Percentiles rank a stretch among this genome's conserved stretches.
phyloP scores from a whole-genome alignment of 2,797 vertebrate species.

The Chrysocyon brachyurus region DNA sequence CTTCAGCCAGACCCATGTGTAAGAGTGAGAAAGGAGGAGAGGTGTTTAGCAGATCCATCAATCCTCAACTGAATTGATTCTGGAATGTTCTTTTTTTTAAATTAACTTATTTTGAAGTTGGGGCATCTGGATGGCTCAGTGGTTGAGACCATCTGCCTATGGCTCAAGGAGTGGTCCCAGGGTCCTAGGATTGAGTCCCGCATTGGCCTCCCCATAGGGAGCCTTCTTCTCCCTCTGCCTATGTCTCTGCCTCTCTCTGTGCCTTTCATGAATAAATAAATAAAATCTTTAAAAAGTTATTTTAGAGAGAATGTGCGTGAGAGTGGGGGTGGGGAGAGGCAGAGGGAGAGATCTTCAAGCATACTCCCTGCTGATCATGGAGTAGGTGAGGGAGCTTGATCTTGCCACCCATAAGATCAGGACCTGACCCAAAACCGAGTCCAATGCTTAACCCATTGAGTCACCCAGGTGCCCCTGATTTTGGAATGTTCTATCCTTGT shows the following conservation, averaged over 20 bases:
- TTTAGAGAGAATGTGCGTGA: neutral
- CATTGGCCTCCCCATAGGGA: too few species aligned
- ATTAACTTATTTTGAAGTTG: neutral
- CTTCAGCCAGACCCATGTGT: accelerated
- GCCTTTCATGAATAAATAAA: too few species aligned
- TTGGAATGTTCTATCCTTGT: neutral
- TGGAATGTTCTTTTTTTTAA: neutral
- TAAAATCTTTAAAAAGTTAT: too few species aligned
- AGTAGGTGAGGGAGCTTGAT: neutral
- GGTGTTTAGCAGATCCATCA: accelerated
- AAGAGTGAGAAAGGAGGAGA: neutral
- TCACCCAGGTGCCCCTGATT: neutral
- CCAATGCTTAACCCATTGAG: neutral
- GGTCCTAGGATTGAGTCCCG: too few species aligned
- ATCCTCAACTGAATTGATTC: neutral
- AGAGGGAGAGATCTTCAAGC: neutral
- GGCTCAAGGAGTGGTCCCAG: too few species aligned
- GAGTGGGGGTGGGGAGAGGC: neutral
- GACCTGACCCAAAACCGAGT: neutral
- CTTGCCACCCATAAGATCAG: neutral
- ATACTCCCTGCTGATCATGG: neutral
- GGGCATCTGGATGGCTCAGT: too few species aligned
- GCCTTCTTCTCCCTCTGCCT: too few species aligned
- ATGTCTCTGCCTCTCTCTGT: too few species aligned
- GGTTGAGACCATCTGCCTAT: too few species aligned